Evolutionary conservation across 2,888 invertebrate genomes (phyloP), one percentile per base, ranked within the genome.

Genomic region (Plagiodera versicolora): DNA sequence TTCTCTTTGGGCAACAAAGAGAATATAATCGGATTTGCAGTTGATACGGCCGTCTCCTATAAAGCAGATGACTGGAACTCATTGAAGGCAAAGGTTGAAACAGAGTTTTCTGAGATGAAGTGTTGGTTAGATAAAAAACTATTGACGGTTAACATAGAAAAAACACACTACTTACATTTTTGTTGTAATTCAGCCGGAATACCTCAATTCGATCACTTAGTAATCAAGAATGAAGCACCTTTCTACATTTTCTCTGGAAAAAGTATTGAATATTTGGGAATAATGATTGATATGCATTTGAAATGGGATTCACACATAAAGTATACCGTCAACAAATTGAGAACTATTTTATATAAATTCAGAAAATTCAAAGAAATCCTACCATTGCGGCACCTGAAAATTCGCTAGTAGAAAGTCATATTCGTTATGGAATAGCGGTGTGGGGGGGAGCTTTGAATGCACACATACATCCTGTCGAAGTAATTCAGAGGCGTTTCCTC

Each of bases 21-120:
- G 6, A 24, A 24, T 24, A 24, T 24, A 5, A 6, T 24, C 6
- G 24, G 24, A 24, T 24, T 46, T 46, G 46, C 46, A 46, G 46
- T 16, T 2, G 16, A 16, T 18, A 46, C 46, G 16, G 46, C 46
- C 14, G 16, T 46, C 2, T 44, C 10, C 16, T 24, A 24, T 24
- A 24, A 46, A 46, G 46, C 46, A 18, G 46, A 46, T 46, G 10
- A 46, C 46, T 46, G 46, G 46, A 46, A 46, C 16, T 46, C 46
- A 16, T 14, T 46, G 10, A 46, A 11, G 16, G 18, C 18, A 6
- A 16, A n/a, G 10, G 44, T 44, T 44, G 44, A 44, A 44, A 44
- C 44, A 10, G 44, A 44, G 16, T 46, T 11, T 17, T 46, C 46
- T 46, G 6, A 3, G 3, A 46, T 46, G 6, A 46, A 46, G 16